These are phyloP conservation scores for Macropus fuliginosus DNA, from an alignment of 2,797 vertebrate genomes.

Conservation along the genomic window DNA sequence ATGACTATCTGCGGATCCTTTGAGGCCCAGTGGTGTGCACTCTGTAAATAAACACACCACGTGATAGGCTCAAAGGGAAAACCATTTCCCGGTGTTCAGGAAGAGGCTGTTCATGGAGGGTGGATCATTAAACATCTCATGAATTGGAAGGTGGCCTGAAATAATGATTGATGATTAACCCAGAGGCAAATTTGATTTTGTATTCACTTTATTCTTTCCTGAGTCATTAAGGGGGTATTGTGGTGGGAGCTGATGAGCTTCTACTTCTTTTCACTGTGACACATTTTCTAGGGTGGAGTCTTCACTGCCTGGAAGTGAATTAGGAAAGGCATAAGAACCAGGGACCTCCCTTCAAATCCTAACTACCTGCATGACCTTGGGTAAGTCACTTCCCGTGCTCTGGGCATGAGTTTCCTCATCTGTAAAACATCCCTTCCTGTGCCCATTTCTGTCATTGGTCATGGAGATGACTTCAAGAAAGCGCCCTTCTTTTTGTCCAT, in stretches of 20 bases:
- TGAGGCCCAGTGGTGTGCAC: neutral
- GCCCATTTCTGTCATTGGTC: neutral
- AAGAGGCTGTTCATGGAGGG: neutral
- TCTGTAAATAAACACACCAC: neutral
- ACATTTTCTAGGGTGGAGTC: neutral
- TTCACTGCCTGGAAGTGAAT: neutral
- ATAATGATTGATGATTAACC: slow-evolving; percentile 38
- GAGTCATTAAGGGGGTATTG: slow-evolving; percentile 16
- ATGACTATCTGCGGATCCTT: slow-evolving; percentile 7
- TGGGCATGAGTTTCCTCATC: neutral
- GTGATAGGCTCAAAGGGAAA: neutral
- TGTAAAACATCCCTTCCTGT: neutral
- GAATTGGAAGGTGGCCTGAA: slow-evolving; percentile 38
- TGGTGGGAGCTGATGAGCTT: neutral
- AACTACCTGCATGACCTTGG: neutral
- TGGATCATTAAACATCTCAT: slow-evolving; percentile 34
- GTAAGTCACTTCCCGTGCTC: neutral
- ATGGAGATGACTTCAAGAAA: neutral
- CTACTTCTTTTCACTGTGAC: neutral
- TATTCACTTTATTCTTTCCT: slow-evolving; percentile 1
- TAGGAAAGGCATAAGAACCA: neutral
- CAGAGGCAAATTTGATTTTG: slow-evolving; percentile 31
- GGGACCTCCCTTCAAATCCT: neutral
- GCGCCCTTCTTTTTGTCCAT: neutral
- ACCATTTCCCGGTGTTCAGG: slow-evolving; percentile 14